Evolutionary conservation across 2,888 invertebrate genomes (phyloP).

Genomic region (Drosophila hamatofila): DNA sequence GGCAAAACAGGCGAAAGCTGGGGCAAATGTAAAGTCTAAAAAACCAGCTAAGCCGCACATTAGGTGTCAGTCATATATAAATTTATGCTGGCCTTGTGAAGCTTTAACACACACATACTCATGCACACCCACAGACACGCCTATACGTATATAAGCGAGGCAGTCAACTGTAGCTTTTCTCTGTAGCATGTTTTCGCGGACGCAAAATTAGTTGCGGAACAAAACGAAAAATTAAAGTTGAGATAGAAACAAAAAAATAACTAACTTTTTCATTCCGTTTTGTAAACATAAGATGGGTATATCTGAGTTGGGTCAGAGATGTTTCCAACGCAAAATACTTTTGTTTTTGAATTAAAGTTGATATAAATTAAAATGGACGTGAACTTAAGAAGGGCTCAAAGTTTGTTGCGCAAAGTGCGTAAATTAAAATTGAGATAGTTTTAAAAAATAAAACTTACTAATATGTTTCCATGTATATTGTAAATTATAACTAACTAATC

Average conservation of each 20-base stretch:
- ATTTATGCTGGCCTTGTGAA: slow-evolving; percentile 65
- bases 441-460: no score
- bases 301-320: not conserved
- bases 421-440: no score
- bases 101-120: slow-evolving; percentile 21
- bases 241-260: not conserved
- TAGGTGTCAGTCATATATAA: slow-evolving; percentile 62
- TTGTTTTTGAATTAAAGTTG: not conserved
- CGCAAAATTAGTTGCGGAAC: slow-evolving; percentile 9
- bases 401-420: not conserved
- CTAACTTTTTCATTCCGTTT: not conserved
- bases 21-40: slow-evolving; percentile 40
- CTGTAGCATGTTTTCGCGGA: not conserved
- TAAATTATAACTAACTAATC: no score
- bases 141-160: slow-evolving; percentile 2
- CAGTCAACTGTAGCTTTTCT: slow-evolving; percentile 10
- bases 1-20: slow-evolving; percentile 53
- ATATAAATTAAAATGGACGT: not conserved
- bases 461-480: no score
- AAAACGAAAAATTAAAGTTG: slow-evolving; percentile 1
- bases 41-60: slow-evolving; percentile 62
- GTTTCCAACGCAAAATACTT: not conserved
- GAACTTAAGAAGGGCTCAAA: not conserved
- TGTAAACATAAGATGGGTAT: not conserved
- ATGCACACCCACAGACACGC: not conserved